Conservation (phyloP, 2,888 invertebrate genomes). For the Cinara cedri region DNA sequence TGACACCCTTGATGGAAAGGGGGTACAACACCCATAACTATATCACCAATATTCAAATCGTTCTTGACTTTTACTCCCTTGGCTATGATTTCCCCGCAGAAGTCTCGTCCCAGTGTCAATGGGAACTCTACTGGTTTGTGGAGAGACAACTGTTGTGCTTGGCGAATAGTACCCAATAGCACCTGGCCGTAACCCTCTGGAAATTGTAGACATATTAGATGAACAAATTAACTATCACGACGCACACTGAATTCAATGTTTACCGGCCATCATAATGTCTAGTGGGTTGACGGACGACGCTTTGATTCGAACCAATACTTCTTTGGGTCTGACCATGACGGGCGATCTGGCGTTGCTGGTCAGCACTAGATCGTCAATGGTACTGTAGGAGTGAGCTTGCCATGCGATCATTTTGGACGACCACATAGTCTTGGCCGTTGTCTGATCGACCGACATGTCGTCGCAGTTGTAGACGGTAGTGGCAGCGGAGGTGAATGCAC, state of each 20-base stretch:
- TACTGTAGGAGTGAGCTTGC: slow-evolving; percentile 83
- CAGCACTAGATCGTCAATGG: slow-evolving; percentile 70
- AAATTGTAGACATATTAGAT: neutral
- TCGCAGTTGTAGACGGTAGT: neutral
- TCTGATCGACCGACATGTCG: neutral
- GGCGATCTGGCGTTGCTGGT: slow-evolving; percentile 71
- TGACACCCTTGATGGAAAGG: slow-evolving; percentile 79
- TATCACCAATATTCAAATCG: slow-evolving; percentile 72
- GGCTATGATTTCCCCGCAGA: slow-evolving; percentile 78
- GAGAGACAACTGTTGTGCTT: slow-evolving; percentile 60
- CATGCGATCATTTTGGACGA: slow-evolving; percentile 72
- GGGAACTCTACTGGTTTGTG: slow-evolving; percentile 72
- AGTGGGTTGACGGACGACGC: slow-evolving; percentile 93
- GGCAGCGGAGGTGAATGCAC: neutral
- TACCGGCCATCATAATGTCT: slow-evolving; percentile 67
- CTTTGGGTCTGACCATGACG: slow-evolving; percentile 72
- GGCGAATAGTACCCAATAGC: slow-evolving; percentile 71
- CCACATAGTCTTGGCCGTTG: neutral
- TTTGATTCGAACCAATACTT: slow-evolving; percentile 81
- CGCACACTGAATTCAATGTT: neutral
- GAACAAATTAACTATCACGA: neutral
- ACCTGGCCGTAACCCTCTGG: slow-evolving; percentile 81
- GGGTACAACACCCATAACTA: slow-evolving; percentile 90
- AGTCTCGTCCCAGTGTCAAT: slow-evolving; percentile 87
- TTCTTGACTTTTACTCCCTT: slow-evolving; percentile 71